Evolutionary conservation across 1,140 invertebrate species (phyloP), one percentile per base, ranked within the genome.

Genomic region (Calephelis nemesis): DNA sequence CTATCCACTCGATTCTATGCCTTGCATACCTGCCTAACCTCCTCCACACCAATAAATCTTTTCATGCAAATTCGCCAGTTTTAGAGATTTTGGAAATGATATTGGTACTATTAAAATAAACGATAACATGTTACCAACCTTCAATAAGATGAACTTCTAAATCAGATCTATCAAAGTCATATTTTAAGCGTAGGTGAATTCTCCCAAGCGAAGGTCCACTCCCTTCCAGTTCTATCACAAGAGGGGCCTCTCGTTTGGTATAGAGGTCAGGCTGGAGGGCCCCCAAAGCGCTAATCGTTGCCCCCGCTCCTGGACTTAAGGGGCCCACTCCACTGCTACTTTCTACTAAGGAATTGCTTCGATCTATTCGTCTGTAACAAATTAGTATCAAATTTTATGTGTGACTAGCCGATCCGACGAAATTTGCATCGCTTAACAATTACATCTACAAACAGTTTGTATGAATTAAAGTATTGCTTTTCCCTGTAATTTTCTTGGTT

Each of bases 91-190:
- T 30, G 30, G 3, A 30, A 2, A 30, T 30, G 30, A 30, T 30
- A 30, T 2, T 30, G 30, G 3, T 2, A 30, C 30, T 30, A 19
- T 19, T 19, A 67, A 63, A 11, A 30, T 3, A 30, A 30, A 30
- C 30, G 0, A 30, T 0, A 30, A 30, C 1, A 30, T 30, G 54
- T 49, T 60, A 71, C 72, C 76, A 83, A 97, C 96, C 96, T 95
- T 97, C 96, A 90, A 98, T 97, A 50, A 98, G 88, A 89, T 97
- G 96, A 30, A 98, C 96, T 69, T 96, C 95, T 54, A 98, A 92
- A 87, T 98, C 97, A 19, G 96, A 97, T 76, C 96, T 94, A 84
- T 97, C 95, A 79, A 97, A 97, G 88, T 98, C 97, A 77, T 98
- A 98, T 75, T 96, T 97, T 7, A 98, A 92, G n/a, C 96, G 93